These are phyloP conservation scores for Bhutanitis thaidina DNA, from an alignment of 2,888 invertebrate species.

Conservation along the genomic window DNA sequence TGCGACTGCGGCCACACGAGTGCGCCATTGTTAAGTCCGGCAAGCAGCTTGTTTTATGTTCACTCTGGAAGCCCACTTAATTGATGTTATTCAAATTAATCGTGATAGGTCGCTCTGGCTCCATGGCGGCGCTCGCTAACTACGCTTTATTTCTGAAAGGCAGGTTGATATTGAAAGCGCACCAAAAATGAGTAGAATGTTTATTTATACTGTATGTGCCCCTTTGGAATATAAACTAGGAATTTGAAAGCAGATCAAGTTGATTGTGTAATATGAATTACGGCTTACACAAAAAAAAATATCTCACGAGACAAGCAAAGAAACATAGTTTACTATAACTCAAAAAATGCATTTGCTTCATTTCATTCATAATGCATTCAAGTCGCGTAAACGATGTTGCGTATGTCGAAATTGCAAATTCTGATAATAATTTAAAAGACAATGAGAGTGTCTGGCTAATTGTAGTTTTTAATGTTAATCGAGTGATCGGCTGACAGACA, in stretches of 20 bases:
- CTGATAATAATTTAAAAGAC: conserved; percentile 28
- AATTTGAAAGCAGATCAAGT: background rate
- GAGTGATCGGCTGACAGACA: conserved; percentile 51
- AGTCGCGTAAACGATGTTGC: conserved; percentile 10
- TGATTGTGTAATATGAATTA: background rate
- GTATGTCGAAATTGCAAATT: conserved; percentile 21
- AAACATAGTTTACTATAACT: background rate
- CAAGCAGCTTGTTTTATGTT: conserved; percentile 67
- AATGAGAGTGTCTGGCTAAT: conserved; percentile 46
- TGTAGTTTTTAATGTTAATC: conserved; percentile 59
- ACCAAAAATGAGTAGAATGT: conserved; percentile 27
- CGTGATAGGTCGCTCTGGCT: conserved; percentile 41
- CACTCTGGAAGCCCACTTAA: conserved; percentile 51
- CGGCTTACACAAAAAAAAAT: background rate
- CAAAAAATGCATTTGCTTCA: background rate
- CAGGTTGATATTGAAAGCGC: conserved; percentile 34
- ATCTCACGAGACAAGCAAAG: background rate
- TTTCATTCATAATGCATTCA: conserved; percentile 4
- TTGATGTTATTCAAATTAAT: conserved; percentile 51
- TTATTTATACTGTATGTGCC: conserved; percentile 16
- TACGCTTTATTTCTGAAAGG: conserved; percentile 32
- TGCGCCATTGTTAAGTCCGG: conserved; percentile 53
- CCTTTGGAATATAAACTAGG: conserved; percentile 14
- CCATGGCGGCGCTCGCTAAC: conserved; percentile 26
- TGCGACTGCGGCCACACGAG: conserved; percentile 45